Evolutionary conservation across 2,797 vertebrate species (phyloP).

Genomic region (Valencia hispanica): DNA sequence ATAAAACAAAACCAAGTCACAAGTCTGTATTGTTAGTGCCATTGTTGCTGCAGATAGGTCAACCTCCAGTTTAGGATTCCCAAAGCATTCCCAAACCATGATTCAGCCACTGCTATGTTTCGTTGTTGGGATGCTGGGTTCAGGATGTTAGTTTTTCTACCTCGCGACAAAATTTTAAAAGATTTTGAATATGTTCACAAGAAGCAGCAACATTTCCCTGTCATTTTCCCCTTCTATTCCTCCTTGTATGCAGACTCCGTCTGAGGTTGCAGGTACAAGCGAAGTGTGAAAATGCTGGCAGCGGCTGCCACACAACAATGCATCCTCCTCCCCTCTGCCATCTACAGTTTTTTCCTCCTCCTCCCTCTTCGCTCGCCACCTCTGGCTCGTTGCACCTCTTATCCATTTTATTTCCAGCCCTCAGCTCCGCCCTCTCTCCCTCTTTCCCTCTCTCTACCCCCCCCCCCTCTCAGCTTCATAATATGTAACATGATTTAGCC

Average conservation of each 20-base stretch:
- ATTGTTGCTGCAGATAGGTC: neutral
- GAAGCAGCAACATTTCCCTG: constrained; percentile 24
- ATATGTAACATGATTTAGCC: constrained; percentile 79
- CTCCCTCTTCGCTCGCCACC: constrained; percentile 36
- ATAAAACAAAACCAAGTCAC: neutral
- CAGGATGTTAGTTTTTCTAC: neutral
- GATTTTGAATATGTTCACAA: neutral
- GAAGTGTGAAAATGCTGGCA: constrained; percentile 68
- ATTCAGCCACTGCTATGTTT: neutral
- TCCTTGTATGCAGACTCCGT: constrained; percentile 33
- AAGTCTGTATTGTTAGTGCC: neutral
- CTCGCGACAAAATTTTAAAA: neutral
- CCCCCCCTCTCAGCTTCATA: constrained; percentile 64
- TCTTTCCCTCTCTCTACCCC: neutral
- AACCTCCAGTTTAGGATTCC: neutral
- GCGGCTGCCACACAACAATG: constrained; percentile 35
- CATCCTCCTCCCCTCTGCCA: constrained; percentile 27
- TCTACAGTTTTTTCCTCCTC: constrained; percentile 19
- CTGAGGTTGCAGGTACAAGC: constrained; percentile 51
- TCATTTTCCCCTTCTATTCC: constrained; percentile 28
- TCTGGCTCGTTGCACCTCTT: constrained; percentile 70
- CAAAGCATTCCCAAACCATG: neutral
- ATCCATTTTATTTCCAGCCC: constrained; percentile 73
- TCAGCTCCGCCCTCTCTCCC: constrained; percentile 39
- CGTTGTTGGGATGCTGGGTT: neutral